phyloP scores from a whole-genome alignment of 2,797 vertebrate species.

The Rhinogobio ventralis region DNA sequence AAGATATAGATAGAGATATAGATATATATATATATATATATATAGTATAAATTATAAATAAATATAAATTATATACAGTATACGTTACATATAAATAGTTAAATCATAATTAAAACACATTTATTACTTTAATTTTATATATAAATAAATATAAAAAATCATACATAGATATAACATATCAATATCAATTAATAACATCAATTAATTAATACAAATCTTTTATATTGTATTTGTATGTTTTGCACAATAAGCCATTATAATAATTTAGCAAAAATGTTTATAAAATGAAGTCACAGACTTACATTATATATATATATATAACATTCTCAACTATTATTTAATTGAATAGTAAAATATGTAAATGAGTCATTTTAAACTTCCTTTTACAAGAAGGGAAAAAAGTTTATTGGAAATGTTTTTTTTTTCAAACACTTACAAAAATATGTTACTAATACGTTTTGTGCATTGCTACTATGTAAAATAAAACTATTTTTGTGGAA shows the following conservation, averaged over 20 bases:
- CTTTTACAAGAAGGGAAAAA: not conserved
- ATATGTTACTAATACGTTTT: not conserved
- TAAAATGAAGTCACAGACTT: not conserved
- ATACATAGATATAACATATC: too few relatives aligned
- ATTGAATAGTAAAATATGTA: not conserved
- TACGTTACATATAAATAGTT: too few relatives aligned
- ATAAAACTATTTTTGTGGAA: not conserved
- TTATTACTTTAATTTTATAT: too few relatives aligned
- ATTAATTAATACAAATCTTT: too few relatives aligned
- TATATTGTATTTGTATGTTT: not conserved
- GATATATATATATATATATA: too few relatives aligned
- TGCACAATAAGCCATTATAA: not conserved
- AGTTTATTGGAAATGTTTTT: not conserved
- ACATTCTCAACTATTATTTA: not conserved
- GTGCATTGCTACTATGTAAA: not conserved
- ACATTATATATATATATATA: not conserved
- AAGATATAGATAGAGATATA: too few relatives aligned
- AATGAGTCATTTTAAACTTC: not conserved
- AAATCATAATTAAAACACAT: too few relatives aligned
- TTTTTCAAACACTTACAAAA: conserved; percentile 17
- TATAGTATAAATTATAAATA: too few relatives aligned
- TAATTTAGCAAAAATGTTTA: not conserved
- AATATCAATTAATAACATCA: too few relatives aligned
- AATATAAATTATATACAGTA: too few relatives aligned
- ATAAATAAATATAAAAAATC: too few relatives aligned